These are phyloP conservation scores for Drosophila trapezifrons DNA, from an alignment of 1,140 invertebrate species.

Conservation along the genomic window DNA sequence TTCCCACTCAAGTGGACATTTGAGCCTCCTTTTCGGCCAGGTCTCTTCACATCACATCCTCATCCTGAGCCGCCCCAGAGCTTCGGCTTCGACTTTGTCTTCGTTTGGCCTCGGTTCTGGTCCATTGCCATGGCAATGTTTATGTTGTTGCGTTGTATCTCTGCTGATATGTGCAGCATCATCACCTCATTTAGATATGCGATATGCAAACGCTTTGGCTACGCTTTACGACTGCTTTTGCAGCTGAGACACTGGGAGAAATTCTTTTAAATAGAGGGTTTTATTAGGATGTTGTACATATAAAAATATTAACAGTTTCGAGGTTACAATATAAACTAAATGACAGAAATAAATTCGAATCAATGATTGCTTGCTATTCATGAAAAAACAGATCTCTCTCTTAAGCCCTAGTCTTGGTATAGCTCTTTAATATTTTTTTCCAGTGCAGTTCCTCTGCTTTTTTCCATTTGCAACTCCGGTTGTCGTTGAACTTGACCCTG, in stretches of 20 bases:
- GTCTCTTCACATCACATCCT: constrained; percentile 33
- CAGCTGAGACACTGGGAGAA: constrained; percentile 1
- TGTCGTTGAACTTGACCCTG: constrained; percentile 77
- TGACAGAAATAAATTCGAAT: neutral
- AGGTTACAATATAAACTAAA: too few relatives aligned
- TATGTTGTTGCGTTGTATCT: constrained; percentile 69
- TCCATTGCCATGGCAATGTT: constrained; percentile 55
- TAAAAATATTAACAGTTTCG: too few relatives aligned
- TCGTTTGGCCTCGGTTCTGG: constrained; percentile 20
- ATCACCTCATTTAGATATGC: constrained; percentile 82
- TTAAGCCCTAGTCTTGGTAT: neutral
- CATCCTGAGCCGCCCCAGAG: constrained; percentile 16
- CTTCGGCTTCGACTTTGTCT: constrained; percentile 4
- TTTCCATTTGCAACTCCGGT: constrained; percentile 41
- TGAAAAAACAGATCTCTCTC: neutral
- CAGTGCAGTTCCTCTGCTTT: constrained; percentile 18
- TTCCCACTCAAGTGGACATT: constrained; percentile 81
- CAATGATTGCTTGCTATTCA: too few relatives aligned
- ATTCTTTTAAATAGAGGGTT: neutral
- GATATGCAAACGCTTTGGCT: constrained; percentile 76
- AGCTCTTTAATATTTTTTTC: neutral
- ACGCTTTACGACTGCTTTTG: constrained; percentile 59
- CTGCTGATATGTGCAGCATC: constrained; percentile 78
- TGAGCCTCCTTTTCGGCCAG: constrained; percentile 67
- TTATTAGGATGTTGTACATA: too few relatives aligned